phyloP scores from a whole-genome alignment of 2,113 vertebrate species.

The Chrysemys picta region DNA sequence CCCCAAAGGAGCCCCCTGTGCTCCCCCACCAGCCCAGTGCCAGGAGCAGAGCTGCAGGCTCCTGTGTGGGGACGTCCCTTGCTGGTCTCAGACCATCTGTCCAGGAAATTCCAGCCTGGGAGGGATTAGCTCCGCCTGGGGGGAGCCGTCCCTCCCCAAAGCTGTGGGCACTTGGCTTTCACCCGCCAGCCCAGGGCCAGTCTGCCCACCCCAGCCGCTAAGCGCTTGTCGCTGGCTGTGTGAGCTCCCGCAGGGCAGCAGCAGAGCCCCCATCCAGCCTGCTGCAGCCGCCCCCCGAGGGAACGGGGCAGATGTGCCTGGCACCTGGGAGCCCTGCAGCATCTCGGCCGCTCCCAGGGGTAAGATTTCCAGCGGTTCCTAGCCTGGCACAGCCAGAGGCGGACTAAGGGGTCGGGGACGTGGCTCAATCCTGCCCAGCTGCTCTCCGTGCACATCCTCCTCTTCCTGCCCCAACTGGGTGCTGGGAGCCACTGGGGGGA shows the following conservation, averaged over 20 bases:
- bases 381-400: background rate
- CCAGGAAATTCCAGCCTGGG: rapidly evolving
- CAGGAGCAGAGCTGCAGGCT: background rate
- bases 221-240: background rate
- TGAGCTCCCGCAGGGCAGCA: background rate
- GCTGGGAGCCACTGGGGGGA: slow-evolving; percentile 22
- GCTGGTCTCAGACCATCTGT: slow-evolving; percentile 9
- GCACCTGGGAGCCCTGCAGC: background rate
- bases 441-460: rapidly evolving
- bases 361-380: background rate
- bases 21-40: background rate
- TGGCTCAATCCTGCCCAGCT: background rate
- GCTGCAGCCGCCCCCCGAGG: background rate
- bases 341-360: background rate
- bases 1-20: background rate
- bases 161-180: background rate
- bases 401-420: background rate
- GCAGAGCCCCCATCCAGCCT: background rate
- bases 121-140: background rate
- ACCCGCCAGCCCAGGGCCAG: background rate
- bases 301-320: rapidly evolving
- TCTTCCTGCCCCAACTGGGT: background rate
- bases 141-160: background rate
- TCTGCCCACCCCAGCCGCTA: background rate
- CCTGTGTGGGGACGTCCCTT: background rate